Conservation (phyloP, 2,113 vertebrate genomes). For the Istiophorus platypterus region DNA sequence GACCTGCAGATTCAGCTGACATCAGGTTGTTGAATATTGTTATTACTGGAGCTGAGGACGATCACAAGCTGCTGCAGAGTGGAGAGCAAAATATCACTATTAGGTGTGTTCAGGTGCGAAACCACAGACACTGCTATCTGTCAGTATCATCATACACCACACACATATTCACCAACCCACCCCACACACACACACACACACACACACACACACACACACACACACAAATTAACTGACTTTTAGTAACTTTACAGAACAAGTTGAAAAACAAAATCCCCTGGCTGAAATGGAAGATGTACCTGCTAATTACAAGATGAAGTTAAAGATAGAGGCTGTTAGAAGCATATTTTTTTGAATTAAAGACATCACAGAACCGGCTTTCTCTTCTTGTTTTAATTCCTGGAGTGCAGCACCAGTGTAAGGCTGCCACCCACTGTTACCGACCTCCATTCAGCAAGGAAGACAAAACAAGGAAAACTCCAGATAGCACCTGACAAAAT, state of each 20-base stretch:
- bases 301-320: neutral
- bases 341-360: neutral
- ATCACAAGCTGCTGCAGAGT: slow-evolving; percentile 37
- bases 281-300: neutral
- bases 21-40: slow-evolving; percentile 28
- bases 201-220: slow-evolving; percentile 12
- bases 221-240: slow-evolving; percentile 16
- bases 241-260: slow-evolving; percentile 1
- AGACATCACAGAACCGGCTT: neutral
- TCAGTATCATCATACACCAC: slow-evolving; percentile 17
- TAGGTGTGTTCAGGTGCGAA: slow-evolving; percentile 58
- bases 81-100: slow-evolving; percentile 41
- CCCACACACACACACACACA: slow-evolving; percentile 20
- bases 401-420: neutral
- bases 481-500: no score
- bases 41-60: slow-evolving; percentile 34
- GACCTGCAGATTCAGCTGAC: slow-evolving; percentile 18
- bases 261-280: neutral
- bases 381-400: slow-evolving; percentile 6
- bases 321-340: neutral
- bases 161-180: neutral
- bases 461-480: neutral
- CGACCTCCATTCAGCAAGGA: neutral
- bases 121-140: slow-evolving; percentile 60
- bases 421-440: slow-evolving; percentile 17